These are phyloP conservation scores for Myrmecobius fasciatus DNA, from an alignment of 2,113 vertebrate species.

Conservation along the genomic window DNA sequence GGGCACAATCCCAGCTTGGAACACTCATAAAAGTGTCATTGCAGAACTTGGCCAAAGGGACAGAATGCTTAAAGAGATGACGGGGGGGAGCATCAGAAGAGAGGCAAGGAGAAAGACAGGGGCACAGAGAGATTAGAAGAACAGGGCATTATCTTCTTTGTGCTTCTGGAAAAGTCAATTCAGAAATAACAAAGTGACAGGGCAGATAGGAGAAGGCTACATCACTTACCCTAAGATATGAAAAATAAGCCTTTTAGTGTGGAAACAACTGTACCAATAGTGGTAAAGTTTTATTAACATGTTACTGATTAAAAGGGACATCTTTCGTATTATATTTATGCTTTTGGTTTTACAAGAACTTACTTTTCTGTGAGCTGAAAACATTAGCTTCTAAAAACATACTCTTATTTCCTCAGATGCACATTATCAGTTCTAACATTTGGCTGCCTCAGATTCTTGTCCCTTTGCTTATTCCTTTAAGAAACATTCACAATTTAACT, in stretches of 20 bases:
- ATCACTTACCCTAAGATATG: conserved; percentile 5
- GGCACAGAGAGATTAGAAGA: conserved; percentile 61
- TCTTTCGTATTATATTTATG: conserved; percentile 36
- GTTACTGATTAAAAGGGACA: conserved; percentile 39
- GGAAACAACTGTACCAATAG: not conserved
- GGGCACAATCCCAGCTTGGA: conserved; percentile 46
- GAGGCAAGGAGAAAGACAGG: conserved; percentile 23
- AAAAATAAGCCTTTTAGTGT: conserved; percentile 54
- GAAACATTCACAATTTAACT: conserved; percentile 27
- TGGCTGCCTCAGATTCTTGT: not conserved
- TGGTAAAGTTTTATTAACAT: conserved; percentile 41
- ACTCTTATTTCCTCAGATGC: conserved; percentile 6
- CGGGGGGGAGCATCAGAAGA: conserved; percentile 54
- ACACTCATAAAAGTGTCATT: conserved; percentile 54
- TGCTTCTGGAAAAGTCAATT: conserved; percentile 52
- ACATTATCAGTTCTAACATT: conserved; percentile 40
- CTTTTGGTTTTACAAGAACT: conserved; percentile 36
- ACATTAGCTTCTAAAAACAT: conserved; percentile 27
- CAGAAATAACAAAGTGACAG: conserved; percentile 53
- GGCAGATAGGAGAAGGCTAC: conserved; percentile 32
- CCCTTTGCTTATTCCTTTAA: conserved; percentile 1
- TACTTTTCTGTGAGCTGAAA: conserved; percentile 41
- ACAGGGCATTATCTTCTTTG: conserved; percentile 49
- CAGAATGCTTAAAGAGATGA: conserved; percentile 60
- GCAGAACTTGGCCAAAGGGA: conserved; percentile 24